Conservation (phyloP, 2,888 invertebrate species). For the Andrena bicolor region DNA sequence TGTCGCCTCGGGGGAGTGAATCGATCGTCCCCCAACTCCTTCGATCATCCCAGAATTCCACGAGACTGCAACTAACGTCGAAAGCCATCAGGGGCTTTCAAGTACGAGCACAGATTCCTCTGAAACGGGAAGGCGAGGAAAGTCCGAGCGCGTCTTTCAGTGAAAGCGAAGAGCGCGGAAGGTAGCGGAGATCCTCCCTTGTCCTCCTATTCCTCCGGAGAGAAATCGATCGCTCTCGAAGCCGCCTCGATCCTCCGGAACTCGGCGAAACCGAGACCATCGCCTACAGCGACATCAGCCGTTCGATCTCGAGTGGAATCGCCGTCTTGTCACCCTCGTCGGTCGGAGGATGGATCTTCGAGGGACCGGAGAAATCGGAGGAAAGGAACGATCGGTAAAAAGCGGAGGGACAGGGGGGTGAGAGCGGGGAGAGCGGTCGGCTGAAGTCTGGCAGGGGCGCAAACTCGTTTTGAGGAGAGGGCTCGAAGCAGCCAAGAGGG, state of each 20-base stretch:
- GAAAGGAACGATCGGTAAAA: slow-evolving; percentile 3
- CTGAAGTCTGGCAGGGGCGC: slow-evolving; percentile 69
- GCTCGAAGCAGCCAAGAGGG: slow-evolving; percentile 32
- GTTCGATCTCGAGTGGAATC: background rate
- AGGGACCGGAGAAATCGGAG: background rate
- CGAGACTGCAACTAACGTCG: background rate
- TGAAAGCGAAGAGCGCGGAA: no score
- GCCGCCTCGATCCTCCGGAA: background rate
- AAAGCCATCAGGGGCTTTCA: no score
- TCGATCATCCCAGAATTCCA: background rate
- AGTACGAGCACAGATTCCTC: no score
- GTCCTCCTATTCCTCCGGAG: no score
- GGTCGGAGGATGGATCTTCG: background rate
- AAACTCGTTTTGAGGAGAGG: slow-evolving; percentile 73
- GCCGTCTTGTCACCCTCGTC: background rate
- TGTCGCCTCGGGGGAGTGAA: background rate
- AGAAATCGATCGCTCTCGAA: slow-evolving; percentile 4
- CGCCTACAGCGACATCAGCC: background rate
- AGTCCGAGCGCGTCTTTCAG: background rate
- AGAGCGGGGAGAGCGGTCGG: slow-evolving; percentile 1
- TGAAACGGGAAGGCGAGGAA: background rate
- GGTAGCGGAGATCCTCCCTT: no score
- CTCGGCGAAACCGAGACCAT: background rate
- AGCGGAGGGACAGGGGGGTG: background rate
- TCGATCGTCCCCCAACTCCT: no score